Base-by-base conservation (phyloP, 2,797 vertebrate genomes). In the Schizothorax lantsangensis region DNA sequence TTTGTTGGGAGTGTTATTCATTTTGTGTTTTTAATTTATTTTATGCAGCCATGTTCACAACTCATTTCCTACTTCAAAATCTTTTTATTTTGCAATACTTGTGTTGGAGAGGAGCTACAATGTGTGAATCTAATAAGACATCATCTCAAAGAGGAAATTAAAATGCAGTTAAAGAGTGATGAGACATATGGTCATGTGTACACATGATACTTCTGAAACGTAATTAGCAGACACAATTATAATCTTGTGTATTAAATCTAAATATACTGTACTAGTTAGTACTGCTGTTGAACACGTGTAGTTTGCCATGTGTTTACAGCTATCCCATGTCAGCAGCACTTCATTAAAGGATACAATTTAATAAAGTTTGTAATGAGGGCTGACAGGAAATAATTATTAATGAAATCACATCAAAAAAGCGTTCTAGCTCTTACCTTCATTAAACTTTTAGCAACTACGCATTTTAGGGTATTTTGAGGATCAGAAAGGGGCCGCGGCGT, bases 331-430 rank as follows among this genome's bases (percentile, higher is more conserved):
- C 94, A 92, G 88, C 89, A 88, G 89, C 90, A 91, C 90, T 90
- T 92, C 93, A 91, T 92, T 91, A 90, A 89, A 84, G 91, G 92
- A 92, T 92, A 92, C 88, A 86, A 91, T 91, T 95, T 93, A 94
- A 95, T 94, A 93, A 88, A 79, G 90, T 69, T 88, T 79, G 83
- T 94, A 95, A 95, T 88, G 87, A 94, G 91, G 86, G 85, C 89
- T 93, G 95, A 93, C 92, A 92, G 93, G 92, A 86, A 94, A 95
- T 95, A 94, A 93, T 95, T 95, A 94, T 93, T 86, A 94, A 95
- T 95, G 94, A 94, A 93, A 94, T 89, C 75, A 91, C 90, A 93
- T 92, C 92, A 92, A 43, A 92, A 92, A 92, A 91, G 89, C 89
- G 90, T 90, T 88, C 81, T 87, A 90, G 92, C 92, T 94, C 94